Evolutionary conservation across 2,113 vertebrate species (phyloP), one percentile per base, ranked within the genome.

Genomic region (Syngnathus typhle): DNA sequence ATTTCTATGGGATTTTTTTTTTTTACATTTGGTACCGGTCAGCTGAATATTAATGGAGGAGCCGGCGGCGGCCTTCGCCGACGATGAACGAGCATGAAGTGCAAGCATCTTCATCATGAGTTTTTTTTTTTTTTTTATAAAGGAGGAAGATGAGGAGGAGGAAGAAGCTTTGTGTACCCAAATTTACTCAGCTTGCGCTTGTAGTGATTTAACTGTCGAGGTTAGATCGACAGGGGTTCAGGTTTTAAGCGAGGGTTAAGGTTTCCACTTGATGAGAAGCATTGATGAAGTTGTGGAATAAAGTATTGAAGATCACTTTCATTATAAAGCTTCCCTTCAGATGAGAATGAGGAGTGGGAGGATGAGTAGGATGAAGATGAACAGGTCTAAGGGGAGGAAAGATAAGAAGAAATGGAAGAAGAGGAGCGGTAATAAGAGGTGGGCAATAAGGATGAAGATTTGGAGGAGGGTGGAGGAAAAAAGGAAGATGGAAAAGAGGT

Each of bases 1-100:
- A 84, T 76, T 75, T 72, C 41, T 67, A 84, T 73, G 70, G 64
- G 46, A n/a, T 71, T 76, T 86, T 79, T 76, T 70, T 71, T 76
- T 86, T 80, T 76, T 69, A 82, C 75, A 76, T 68, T 73, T 69
- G 75, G 79, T 78, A 77, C 76, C 5, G 73, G 77, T 41, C 13
- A 4, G 39, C 58, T 67, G 68, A 74, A 76, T 82, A 80, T 88
- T 74, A 82, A 84, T 74, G 69, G 74, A 80, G 77, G 41, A 70
- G 75, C 27, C 27, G 27, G 27, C 78, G 81, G 52, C 27, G 13
- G 55, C 77, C 76, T 67, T 66, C 80, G 69, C 67, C 58, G 44
- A 62, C 80, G 77, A 83, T 69, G 68, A 80, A 84, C 77, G 80
- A 73, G 59, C 19, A 5, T 23, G 43, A 64, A 65, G 74, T 49